Conservation (phyloP, 2,113 vertebrate genomes). For the Rhea pennata region DNA sequence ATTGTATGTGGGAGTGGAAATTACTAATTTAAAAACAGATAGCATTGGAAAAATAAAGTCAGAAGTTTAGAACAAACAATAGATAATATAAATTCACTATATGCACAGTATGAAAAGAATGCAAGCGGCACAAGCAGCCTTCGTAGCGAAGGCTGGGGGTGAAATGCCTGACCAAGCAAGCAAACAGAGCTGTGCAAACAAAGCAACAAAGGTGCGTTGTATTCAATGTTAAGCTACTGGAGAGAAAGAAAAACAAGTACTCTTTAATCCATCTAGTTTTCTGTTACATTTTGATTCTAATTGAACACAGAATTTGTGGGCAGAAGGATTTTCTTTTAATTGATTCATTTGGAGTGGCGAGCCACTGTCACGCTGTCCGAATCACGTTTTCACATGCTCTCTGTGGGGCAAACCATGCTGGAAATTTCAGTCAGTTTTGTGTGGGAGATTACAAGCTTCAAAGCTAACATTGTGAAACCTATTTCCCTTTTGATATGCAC, state of each 20-base stretch:
- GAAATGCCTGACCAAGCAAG: slow-evolving; percentile 36
- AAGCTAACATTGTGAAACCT: slow-evolving; percentile 43
- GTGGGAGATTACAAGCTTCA: slow-evolving; percentile 40
- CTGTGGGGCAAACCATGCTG: not conserved
- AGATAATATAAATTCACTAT: slow-evolving; percentile 67
- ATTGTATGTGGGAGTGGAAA: slow-evolving; percentile 72
- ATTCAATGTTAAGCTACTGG: not conserved
- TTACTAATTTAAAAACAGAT: slow-evolving; percentile 79
- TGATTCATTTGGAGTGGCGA: slow-evolving; percentile 25
- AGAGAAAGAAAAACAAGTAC: not conserved
- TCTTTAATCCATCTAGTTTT: slow-evolving; percentile 10
- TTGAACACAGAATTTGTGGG: slow-evolving; percentile 17
- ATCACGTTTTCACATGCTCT: slow-evolving; percentile 9
- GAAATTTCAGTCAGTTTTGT: not conserved
- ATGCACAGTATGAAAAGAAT: slow-evolving; percentile 42
- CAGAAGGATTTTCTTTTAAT: slow-evolving; percentile 48
- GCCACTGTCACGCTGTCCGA: not conserved
- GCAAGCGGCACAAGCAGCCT: not conserved
- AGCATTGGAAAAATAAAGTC: slow-evolving; percentile 61
- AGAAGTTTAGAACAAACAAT: slow-evolving; percentile 72
- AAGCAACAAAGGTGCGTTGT: not conserved
- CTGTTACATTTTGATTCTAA: slow-evolving; percentile 7
- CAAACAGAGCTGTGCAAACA: slow-evolving; percentile 6
- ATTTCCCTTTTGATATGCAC: slow-evolving; percentile 27
- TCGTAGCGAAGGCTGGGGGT: not conserved